These are phyloP conservation scores for Chelonia mydas DNA, from an alignment of 2,797 vertebrate species.

Conservation along the genomic window DNA sequence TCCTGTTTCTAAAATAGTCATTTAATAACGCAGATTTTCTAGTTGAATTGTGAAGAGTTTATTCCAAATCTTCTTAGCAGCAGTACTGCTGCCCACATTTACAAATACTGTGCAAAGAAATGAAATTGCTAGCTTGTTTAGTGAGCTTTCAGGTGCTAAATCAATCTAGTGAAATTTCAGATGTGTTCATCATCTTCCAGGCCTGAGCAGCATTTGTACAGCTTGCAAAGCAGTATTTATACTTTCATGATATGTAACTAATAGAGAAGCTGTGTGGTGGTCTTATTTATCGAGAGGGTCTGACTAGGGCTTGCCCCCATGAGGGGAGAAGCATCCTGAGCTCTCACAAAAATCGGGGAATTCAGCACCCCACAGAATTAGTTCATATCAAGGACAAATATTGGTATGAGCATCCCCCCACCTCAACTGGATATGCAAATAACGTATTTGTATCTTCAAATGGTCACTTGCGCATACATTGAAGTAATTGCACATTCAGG, in stretches of 20 bases:
- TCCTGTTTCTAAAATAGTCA: slow-evolving; percentile 26
- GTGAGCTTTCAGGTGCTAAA: not conserved
- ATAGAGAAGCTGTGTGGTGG: not conserved
- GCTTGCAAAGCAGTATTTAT: not conserved
- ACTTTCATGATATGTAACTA: not conserved
- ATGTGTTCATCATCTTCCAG: not conserved
- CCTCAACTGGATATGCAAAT: accelerated
- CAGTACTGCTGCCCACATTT: not conserved
- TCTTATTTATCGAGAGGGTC: not conserved
- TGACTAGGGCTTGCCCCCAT: not conserved
- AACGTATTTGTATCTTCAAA: not conserved
- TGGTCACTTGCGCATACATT: not conserved
- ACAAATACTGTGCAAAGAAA: not conserved
- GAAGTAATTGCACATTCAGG: not conserved
- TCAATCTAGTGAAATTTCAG: not conserved
- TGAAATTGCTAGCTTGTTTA: not conserved
- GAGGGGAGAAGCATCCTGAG: not conserved
- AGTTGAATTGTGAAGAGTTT: not conserved
- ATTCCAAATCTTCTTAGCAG: not conserved
- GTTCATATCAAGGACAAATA: not conserved
- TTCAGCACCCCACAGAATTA: not conserved
- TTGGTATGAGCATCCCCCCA: not conserved
- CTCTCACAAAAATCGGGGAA: not conserved
- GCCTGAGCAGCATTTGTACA: not conserved
- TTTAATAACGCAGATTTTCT: slow-evolving; percentile 22